Evolutionary conservation across 2,113 vertebrate genomes (phyloP).

Genomic region (Leptobrachium leishanense): DNA sequence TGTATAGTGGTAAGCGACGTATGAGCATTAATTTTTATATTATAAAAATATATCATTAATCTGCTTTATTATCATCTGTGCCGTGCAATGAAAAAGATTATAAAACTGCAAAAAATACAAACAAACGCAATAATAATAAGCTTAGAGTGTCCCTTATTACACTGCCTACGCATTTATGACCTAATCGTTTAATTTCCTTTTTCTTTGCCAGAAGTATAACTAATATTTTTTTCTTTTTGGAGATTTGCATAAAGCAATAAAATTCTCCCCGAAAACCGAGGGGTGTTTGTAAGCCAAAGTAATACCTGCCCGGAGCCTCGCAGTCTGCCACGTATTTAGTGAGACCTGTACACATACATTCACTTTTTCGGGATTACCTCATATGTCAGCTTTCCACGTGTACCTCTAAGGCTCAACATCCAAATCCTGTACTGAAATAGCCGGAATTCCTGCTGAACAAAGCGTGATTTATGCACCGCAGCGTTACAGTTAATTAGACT

Average conservation of each 20-base stretch:
- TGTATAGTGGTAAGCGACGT: no score
- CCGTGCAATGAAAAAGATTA: no score
- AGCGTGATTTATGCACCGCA: conserved; percentile 33
- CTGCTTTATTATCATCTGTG: no score
- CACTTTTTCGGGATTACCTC: conserved; percentile 33
- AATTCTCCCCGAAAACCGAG: conserved; percentile 23
- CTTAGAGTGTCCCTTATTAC: no score
- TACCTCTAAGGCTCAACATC: conserved; percentile 16
- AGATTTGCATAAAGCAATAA: conserved; percentile 33
- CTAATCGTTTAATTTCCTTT: no score
- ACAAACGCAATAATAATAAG: no score
- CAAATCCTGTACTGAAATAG: conserved; percentile 32
- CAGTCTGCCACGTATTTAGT: conserved; percentile 27
- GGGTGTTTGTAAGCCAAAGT: conserved; percentile 20
- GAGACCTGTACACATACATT: conserved; percentile 17
- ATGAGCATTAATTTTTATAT: no score
- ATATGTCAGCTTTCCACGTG: conserved; percentile 35
- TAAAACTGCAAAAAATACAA: no score
- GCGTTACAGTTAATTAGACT: conserved; percentile 27
- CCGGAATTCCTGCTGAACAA: conserved; percentile 17
- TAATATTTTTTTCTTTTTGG: no score
- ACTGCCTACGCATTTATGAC: no score
- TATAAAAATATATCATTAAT: no score
- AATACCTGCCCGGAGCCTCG: conserved; percentile 42
- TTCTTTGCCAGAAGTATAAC: no score